These are phyloP conservation scores for Chaetoderma sp. DNA, from an alignment of 2,888 invertebrate genomes.

Conservation along the genomic window DNA sequence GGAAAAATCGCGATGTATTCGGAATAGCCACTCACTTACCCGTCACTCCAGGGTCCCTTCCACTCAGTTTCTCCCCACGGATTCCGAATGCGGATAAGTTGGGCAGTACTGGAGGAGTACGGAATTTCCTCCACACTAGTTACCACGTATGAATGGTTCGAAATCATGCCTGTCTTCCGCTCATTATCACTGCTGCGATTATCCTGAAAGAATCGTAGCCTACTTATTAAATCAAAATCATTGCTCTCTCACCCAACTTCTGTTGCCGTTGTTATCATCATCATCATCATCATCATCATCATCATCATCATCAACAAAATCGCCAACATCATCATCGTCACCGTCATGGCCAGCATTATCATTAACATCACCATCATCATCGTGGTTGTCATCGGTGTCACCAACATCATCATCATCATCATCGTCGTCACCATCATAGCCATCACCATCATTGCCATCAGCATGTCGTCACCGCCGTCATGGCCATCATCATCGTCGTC, in stretches of 20 bases:
- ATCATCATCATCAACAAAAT: too few species aligned
- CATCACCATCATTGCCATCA: too few species aligned
- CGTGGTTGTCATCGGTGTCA: too few species aligned
- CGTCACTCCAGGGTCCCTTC: slow-evolving; percentile 57
- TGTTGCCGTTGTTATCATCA: slow-evolving; percentile 7
- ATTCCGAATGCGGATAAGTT: slow-evolving; percentile 54
- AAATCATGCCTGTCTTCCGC: slow-evolving; percentile 52
- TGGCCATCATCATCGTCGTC: too few species aligned
- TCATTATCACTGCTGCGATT: slow-evolving; percentile 41
- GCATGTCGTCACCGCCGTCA: too few species aligned
- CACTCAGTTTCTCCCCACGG: slow-evolving; percentile 61
- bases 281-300: slow-evolving; percentile 17
- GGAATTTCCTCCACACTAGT: slow-evolving; percentile 56
- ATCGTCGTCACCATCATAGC: too few species aligned
- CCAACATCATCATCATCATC: too few species aligned
- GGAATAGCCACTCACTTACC: slow-evolving; percentile 42
- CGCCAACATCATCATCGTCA: slow-evolving; percentile 4
- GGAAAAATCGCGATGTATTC: too few species aligned
- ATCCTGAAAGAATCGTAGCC: slow-evolving; percentile 46
- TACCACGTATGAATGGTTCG: slow-evolving; percentile 55
- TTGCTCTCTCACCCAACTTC: background rate
- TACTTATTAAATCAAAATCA: too few species aligned
- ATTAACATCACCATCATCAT: too few species aligned
- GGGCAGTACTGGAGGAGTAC: slow-evolving; percentile 46
- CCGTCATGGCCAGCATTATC: background rate